These are phyloP conservation scores for Neoaliturus tenellus DNA, from an alignment of 2,888 invertebrate species.

Conservation along the genomic window DNA sequence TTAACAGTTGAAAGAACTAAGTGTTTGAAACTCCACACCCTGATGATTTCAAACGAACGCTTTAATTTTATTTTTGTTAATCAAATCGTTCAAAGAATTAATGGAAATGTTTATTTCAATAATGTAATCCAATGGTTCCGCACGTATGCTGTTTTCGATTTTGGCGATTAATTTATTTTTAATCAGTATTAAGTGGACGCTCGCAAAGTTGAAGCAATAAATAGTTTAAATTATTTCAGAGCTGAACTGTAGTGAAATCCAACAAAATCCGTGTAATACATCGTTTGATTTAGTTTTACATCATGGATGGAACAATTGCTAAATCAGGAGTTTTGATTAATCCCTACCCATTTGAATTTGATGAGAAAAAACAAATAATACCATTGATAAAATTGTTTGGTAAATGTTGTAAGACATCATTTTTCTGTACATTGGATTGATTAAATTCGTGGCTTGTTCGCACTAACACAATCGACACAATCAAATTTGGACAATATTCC, in stretches of 20 bases:
- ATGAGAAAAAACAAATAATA: not conserved
- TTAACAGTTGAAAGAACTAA: not conserved
- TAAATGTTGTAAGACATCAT: too few species aligned
- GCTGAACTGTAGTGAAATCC: not conserved
- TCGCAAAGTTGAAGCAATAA: not conserved
- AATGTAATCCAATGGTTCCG: not conserved
- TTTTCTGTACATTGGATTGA: too few species aligned
- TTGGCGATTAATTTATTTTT: not conserved
- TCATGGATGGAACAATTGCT: not conserved
- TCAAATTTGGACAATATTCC: too few species aligned
- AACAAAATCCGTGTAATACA: not conserved
- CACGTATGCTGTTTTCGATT: not conserved
- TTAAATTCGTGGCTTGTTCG: too few species aligned
- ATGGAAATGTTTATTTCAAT: not conserved
- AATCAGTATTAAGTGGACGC: not conserved
- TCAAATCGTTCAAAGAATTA: not conserved
- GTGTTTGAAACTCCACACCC: not conserved
- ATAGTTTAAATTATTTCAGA: not conserved
- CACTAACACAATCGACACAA: too few species aligned
- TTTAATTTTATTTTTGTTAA: not conserved
- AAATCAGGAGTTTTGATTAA: not conserved
- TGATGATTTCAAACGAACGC: not conserved
- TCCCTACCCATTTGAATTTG: not conserved
- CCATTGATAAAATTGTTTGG: not conserved
- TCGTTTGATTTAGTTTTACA: not conserved